Percentiles rank a stretch among this genome's conserved stretches.
Conservation (phyloP, 2,797 vertebrate genomes). For the Tolypeutes matacus region DNA sequence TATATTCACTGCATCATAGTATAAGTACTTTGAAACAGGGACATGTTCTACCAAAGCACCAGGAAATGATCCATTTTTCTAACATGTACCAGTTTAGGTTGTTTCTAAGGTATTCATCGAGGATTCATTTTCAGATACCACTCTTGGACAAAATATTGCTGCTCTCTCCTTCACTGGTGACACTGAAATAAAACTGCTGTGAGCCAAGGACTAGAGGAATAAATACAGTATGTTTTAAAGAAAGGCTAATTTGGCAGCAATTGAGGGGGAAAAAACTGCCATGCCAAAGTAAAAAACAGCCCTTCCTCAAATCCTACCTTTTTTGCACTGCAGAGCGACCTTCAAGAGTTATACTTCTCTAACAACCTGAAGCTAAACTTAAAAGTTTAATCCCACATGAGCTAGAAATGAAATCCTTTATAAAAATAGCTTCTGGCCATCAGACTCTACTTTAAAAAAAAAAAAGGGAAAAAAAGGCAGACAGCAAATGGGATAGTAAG, state of each 20-base stretch:
- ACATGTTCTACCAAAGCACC: not conserved
- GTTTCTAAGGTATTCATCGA: not conserved
- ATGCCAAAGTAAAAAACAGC: not conserved
- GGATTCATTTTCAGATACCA: not conserved
- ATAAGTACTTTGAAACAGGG: not conserved
- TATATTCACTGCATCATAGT: not conserved
- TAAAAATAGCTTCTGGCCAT: conserved; percentile 18
- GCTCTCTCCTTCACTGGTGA: not conserved
- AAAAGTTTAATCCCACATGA: conserved; percentile 46
- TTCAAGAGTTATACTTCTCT: not conserved
- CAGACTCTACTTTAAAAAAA: not conserved
- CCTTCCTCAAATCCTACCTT: not conserved
- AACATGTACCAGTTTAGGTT: not conserved
- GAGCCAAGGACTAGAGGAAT: not conserved
- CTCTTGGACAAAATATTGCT: not conserved
- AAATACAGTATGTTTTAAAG: not conserved
- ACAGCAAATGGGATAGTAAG: not conserved
- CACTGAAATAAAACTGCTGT: not conserved
- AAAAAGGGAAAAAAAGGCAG: not conserved
- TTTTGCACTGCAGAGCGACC: not conserved
- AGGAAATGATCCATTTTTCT: not conserved
- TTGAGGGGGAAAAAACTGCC: not conserved
- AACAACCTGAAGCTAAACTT: not conserved
- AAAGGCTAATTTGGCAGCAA: not conserved
- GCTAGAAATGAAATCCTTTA: conserved; percentile 34